A percentile compares a stretch with the other conserved stretches of the same genome.
Conservation (phyloP, 2,888 invertebrate species). For the Calameuta pallipes region DNA sequence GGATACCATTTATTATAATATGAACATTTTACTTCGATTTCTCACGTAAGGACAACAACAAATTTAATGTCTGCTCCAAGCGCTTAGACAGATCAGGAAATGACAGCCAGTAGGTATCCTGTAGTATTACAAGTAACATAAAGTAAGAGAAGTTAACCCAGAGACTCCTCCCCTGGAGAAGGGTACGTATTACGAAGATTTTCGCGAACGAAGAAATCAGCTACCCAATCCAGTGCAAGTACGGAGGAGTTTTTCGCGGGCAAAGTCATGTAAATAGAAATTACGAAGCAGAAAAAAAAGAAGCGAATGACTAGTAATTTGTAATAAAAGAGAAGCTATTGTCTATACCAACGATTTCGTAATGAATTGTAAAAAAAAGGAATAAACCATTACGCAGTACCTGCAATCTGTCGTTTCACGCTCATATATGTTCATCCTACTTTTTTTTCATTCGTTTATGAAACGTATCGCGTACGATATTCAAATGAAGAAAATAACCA, state of each 20-base stretch:
- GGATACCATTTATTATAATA: neutral
- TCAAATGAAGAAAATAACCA: too few relatives aligned
- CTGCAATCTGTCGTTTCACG: neutral
- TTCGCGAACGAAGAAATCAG: conserved; percentile 11
- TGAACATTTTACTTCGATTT: neutral
- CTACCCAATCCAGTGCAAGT: neutral
- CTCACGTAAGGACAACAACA: neutral
- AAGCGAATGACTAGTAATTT: conserved; percentile 19
- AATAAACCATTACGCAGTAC: conserved; percentile 25
- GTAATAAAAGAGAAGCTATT: conserved; percentile 23
- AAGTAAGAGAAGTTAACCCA: neutral
- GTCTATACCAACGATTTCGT: conserved; percentile 27
- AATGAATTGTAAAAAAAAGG: conserved; percentile 37
- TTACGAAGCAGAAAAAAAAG: neutral
- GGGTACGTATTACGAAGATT: conserved; percentile 26
- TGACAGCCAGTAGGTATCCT: neutral
- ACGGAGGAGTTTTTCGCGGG: neutral
- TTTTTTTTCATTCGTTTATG: neutral
- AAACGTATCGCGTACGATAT: neutral
- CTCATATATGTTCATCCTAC: neutral
- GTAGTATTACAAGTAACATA: neutral
- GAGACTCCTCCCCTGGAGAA: neutral
- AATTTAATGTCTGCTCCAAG: neutral
- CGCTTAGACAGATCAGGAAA: neutral
- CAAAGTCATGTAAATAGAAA: conserved; percentile 26